Conservation (phyloP, 2,113 vertebrate species). For the Percopsis transmontana region DNA sequence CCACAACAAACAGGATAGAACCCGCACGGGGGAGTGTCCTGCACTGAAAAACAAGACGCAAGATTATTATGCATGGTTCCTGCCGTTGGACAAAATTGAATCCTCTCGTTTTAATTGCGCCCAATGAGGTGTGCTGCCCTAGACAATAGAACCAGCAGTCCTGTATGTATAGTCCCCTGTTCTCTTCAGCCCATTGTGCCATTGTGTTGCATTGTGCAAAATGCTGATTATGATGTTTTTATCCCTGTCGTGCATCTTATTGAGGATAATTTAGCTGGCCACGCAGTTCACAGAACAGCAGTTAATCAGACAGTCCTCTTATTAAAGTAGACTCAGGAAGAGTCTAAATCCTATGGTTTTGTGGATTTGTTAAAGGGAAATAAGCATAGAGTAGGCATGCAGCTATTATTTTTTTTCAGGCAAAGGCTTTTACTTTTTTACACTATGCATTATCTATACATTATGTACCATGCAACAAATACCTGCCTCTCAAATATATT, state of each 20-base stretch:
- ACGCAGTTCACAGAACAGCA: slow-evolving; percentile 72
- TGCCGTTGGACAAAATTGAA: slow-evolving; percentile 82
- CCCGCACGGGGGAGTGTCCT: slow-evolving; percentile 62
- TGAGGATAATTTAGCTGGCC: slow-evolving; percentile 72
- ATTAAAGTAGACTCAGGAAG: slow-evolving; percentile 65
- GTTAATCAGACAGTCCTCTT: slow-evolving; percentile 46
- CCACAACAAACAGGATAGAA: slow-evolving; percentile 74
- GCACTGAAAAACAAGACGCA: slow-evolving; percentile 74
- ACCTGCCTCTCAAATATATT: too few species aligned
- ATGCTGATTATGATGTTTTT: slow-evolving; percentile 73
- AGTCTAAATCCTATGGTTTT: not conserved
- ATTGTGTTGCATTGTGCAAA: slow-evolving; percentile 72
- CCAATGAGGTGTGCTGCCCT: slow-evolving; percentile 76
- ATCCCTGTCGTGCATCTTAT: slow-evolving; percentile 75
- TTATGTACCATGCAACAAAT: not conserved
- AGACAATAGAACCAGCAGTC: slow-evolving; percentile 66
- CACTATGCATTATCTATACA: not conserved
- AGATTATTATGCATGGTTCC: slow-evolving; percentile 78
- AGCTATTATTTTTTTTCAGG: too few species aligned
- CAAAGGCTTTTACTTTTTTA: too few species aligned
- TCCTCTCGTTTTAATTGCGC: slow-evolving; percentile 83
- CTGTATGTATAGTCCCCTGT: slow-evolving; percentile 63
- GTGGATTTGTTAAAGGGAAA: not conserved
- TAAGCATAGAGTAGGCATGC: slow-evolving; percentile 21
- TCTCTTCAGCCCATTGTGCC: slow-evolving; percentile 68